phyloP scores from a whole-genome alignment of 2,797 vertebrate species.

The Gadopsis bispinosus region DNA sequence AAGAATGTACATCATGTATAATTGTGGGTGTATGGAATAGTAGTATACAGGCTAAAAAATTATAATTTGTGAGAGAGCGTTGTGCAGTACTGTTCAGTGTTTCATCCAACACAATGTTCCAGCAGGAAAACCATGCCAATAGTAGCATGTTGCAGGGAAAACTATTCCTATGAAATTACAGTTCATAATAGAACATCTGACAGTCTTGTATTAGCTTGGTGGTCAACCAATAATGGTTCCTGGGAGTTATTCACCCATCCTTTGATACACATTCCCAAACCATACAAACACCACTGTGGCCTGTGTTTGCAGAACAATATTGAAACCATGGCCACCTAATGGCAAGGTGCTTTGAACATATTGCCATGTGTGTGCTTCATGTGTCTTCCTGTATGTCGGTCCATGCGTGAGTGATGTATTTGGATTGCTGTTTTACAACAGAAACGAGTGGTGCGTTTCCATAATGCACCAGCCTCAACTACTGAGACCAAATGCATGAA shows the following conservation, averaged over 20 bases:
- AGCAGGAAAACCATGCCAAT: neutral
- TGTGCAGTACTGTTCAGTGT: neutral
- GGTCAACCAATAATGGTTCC: neutral
- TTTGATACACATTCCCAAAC: neutral
- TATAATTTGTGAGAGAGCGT: neutral
- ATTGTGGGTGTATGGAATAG: constrained; percentile 14
- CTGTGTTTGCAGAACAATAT: constrained; percentile 56
- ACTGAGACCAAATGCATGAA: constrained; percentile 51
- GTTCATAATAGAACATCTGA: neutral
- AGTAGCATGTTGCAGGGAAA: neutral
- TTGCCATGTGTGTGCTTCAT: neutral
- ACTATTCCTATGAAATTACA: neutral
- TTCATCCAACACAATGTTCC: neutral
- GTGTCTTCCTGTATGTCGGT: neutral
- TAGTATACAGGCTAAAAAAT: neutral
- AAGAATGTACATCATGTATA: constrained; percentile 26
- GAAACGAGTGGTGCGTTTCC: constrained; percentile 48
- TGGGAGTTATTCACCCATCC: constrained; percentile 33
- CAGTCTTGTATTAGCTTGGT: neutral
- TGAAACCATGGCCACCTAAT: neutral
- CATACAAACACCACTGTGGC: constrained; percentile 20
- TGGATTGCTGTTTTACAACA: constrained; percentile 45
- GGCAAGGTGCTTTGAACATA: constrained; percentile 14
- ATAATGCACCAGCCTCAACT: constrained; percentile 36
- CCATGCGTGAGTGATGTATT: constrained; percentile 16